Conservation (phyloP, 1,140 invertebrate genomes). For the Meloidogyne chitwoodi region DNA sequence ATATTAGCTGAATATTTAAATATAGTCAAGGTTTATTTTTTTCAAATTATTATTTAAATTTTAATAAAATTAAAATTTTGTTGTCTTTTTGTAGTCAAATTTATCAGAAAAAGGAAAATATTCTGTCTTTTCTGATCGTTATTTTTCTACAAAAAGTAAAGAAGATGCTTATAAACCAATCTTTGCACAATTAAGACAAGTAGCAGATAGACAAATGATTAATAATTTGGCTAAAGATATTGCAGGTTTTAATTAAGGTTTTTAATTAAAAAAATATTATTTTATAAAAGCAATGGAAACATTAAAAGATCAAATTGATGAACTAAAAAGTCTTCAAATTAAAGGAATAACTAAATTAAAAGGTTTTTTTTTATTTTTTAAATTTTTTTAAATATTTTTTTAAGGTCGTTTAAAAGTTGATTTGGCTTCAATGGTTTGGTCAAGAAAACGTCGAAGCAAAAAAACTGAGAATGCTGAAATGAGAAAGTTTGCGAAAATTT, state of each 20-base stretch:
- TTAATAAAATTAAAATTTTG: neutral
- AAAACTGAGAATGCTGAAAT: conserved; percentile 25
- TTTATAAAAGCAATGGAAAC: conserved; percentile 26
- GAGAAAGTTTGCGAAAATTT: conserved; percentile 19
- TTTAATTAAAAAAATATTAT: neutral
- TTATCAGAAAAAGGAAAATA: conserved; percentile 28
- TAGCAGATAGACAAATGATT: conserved; percentile 21
- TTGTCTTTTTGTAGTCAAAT: conserved; percentile 15
- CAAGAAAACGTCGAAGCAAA: conserved; percentile 11
- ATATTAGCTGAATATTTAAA: conserved; percentile 22
- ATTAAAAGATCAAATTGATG: conserved; percentile 30
- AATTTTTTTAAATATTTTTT: neutral
- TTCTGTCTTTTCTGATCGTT: conserved; percentile 12
- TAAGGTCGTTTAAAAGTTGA: conserved; percentile 26
- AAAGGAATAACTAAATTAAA: conserved; percentile 24
- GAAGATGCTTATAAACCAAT: conserved; percentile 21
- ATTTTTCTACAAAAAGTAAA: conserved; percentile 18
- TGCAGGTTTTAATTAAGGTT: conserved; percentile 2
- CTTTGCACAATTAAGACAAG: conserved; percentile 21
- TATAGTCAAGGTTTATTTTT: conserved; percentile 20
- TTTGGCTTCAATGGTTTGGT: conserved; percentile 2
- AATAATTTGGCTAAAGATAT: conserved; percentile 24
- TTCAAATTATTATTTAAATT: neutral
- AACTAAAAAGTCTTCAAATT: conserved; percentile 18
- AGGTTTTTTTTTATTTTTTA: no score